Evolutionary conservation across 2,888 invertebrate genomes (phyloP).

Genomic region (Pelosia muscerda): DNA sequence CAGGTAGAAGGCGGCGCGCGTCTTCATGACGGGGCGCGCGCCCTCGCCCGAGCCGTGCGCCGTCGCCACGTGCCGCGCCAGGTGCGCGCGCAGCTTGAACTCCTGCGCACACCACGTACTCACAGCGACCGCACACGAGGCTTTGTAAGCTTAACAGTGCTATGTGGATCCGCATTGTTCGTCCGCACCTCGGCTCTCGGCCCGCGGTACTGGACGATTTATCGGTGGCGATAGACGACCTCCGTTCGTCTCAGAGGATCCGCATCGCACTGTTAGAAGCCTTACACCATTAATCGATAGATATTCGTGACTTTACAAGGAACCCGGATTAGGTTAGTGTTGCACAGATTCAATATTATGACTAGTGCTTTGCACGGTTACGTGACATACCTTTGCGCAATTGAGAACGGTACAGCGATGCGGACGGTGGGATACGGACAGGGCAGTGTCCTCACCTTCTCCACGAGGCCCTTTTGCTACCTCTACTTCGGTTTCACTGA

Average conservation of each 20-base stretch:
- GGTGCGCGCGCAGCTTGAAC: slow-evolving; percentile 97
- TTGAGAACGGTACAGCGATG: slow-evolving; percentile 96
- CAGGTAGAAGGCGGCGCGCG: slow-evolving; percentile 98
- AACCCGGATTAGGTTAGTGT: background rate
- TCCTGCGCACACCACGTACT: slow-evolving; percentile 82
- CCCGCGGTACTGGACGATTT: background rate
- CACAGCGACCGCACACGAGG: too few relatives aligned
- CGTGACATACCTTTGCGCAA: slow-evolving; percentile 90
- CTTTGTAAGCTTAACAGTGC: background rate
- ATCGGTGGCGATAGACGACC: background rate
- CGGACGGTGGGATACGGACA: slow-evolving; percentile 90
- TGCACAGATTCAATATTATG: background rate
- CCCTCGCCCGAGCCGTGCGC: slow-evolving; percentile 92
- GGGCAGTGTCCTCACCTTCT: slow-evolving; percentile 82
- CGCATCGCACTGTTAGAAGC: background rate
- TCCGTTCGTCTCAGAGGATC: background rate
- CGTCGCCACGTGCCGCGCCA: slow-evolving; percentile 97
- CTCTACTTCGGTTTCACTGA: slow-evolving; percentile 81
- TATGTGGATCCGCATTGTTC: background rate
- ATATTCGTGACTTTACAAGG: background rate
- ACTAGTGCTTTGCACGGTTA: background rate
- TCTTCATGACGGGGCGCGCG: slow-evolving; percentile 98
- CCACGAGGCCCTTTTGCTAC: slow-evolving; percentile 67
- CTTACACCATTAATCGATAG: slow-evolving; percentile 1
- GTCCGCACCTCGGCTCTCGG: background rate